phyloP scores from a whole-genome alignment of 2,113 vertebrate species.

The Microtus montanus region DNA sequence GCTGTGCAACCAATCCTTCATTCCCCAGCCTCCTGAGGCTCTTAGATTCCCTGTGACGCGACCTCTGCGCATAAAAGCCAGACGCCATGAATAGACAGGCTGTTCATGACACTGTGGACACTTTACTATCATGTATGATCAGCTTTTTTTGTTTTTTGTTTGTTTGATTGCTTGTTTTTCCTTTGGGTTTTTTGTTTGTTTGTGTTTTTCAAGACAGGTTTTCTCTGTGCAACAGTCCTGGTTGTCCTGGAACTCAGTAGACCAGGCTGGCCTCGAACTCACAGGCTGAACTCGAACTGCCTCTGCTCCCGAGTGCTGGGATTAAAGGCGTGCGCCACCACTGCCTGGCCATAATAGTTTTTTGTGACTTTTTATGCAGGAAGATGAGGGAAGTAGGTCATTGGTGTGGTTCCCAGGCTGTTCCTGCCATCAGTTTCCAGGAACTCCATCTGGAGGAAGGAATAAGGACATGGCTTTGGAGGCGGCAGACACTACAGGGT shows the following conservation, averaged over 20 bases:
- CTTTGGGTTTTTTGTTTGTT: too few species aligned
- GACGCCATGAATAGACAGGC: background rate
- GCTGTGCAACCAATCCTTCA: background rate
- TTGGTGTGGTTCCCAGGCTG: background rate
- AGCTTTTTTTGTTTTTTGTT: background rate
- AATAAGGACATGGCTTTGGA: background rate
- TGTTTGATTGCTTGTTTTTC: background rate
- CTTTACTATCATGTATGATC: background rate
- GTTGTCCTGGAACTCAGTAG: background rate
- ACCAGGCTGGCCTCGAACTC: background rate
- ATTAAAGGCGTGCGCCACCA: too few species aligned
- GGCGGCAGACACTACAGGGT: background rate
- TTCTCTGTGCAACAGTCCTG: background rate
- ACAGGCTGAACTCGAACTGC: background rate
- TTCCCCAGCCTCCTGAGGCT: background rate
- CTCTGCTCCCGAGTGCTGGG: background rate
- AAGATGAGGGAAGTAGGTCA: background rate
- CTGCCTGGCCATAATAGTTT: background rate
- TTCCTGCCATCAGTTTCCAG: background rate
- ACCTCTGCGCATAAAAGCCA: too few species aligned
- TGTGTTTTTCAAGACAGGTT: background rate
- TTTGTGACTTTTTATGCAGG: slow-evolving; percentile 26
- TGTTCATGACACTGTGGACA: fast-evolving
- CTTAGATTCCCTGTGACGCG: too few species aligned
- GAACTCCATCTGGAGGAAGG: background rate